Evolutionary conservation across 2,797 vertebrate species (phyloP), one percentile per base, ranked within the genome.

Genomic region (Sparus aurata): DNA sequence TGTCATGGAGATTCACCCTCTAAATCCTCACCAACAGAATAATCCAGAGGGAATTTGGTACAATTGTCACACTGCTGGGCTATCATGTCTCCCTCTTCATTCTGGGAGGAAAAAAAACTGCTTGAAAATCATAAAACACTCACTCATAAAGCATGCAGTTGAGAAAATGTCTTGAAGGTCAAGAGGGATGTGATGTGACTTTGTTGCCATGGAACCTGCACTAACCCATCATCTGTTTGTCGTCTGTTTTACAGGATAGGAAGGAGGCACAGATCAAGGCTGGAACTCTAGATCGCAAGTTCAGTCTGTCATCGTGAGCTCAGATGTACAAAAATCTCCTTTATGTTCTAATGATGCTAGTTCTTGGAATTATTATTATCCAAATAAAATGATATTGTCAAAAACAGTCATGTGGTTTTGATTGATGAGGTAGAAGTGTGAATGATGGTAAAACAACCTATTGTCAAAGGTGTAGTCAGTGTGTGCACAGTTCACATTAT

Each of bases 191-290:
- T 72, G 53, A 83, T 82, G 46, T 69, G 77, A 84, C 60, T 76
- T 68, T 84, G 85, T 90, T 90, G 71, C 86, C 75, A 88, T 86
- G 80, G 91, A 80, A 90, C 91, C 81, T 54, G 52, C 47, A 71
- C 80, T 87, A 81, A 86, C 74, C 54, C 71, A 53, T 86, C 57
- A 66, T 83, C 47, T 82, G 68, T 82, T 80, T 87, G 63, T 85
- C 22, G 63, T 88, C 64, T 89, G 46, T 89, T 88, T 72, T 93
- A 73, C 94, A 99, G 98, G 96, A 97, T 59, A 91, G 10, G 38
- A 96, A 85, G 80, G 96, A 97, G 87, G 95, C 84, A 83, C 82
- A 84, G 82, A 96, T 97, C 73, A 91, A 89, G 74, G 96, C 95
- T 71, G 97, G 98, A 85, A 97, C 95, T 86, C 59, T 88, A 9